Percentiles rank a stretch among this genome's conserved stretches.
phyloP scores from a whole-genome alignment of 2,797 vertebrate species.

The Momotus momota region DNA sequence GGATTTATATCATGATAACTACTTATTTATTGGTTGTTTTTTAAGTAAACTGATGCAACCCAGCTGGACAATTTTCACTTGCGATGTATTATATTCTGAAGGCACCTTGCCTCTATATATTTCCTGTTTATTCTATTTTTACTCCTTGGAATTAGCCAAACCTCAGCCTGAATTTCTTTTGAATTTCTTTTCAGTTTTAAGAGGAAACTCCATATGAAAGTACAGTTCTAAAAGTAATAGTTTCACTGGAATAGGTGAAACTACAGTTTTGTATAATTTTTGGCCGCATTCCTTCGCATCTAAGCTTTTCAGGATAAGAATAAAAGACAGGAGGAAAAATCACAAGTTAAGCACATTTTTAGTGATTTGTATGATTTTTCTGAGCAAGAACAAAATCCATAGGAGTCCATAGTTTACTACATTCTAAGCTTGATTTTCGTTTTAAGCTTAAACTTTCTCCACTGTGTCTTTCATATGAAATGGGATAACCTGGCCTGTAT shows the following conservation, averaged over 20 bases:
- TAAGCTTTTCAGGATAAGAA: not conserved
- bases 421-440: not conserved
- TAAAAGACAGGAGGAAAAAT: not conserved
- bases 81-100: not conserved
- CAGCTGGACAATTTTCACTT: not conserved
- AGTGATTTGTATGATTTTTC: not conserved
- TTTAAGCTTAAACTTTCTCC: not conserved
- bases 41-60: not conserved
- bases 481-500: not conserved
- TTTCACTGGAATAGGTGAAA: not conserved
- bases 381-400: not conserved
- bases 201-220: not conserved
- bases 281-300: not conserved
- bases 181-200: not conserved
- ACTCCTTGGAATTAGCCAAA: not conserved
- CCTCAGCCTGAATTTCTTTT: not conserved
- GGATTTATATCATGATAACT: not conserved
- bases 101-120: not conserved
- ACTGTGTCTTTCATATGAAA: not conserved
- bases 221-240: not conserved
- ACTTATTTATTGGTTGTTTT: not conserved
- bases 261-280: not conserved
- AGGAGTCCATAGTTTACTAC: not conserved
- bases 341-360: not conserved
- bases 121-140: not conserved